Percentiles rank a stretch among this genome's conserved stretches.
Evolutionary conservation across 2,888 invertebrate genomes (phyloP).

Genomic region (Caenorhabditis sp.): DNA sequence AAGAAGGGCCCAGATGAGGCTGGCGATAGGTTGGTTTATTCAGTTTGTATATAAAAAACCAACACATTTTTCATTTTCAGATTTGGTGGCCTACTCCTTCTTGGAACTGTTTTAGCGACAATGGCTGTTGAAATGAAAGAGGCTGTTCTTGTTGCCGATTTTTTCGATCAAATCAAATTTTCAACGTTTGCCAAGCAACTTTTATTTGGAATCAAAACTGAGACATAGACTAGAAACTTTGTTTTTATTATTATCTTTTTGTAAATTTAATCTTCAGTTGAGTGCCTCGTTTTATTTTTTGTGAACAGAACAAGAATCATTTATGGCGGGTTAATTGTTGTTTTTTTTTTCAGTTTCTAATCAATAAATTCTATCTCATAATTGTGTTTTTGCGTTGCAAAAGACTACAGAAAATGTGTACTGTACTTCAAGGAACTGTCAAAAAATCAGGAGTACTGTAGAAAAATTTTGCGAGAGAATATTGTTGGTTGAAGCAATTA

Average conservation of each 20-base stretch:
- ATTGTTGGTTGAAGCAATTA: no score
- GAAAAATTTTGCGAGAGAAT: no score
- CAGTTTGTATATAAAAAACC: neutral
- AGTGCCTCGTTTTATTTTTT: neutral
- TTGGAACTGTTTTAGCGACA: constrained; percentile 67
- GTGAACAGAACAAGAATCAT: neutral
- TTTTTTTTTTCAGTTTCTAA: neutral
- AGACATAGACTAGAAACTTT: neutral
- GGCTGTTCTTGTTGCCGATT: constrained; percentile 68
- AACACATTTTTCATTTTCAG: constrained; percentile 24
- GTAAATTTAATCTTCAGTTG: neutral
- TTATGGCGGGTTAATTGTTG: neutral
- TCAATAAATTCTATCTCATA: neutral
- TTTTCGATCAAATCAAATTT: constrained; percentile 67
- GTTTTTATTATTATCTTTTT: neutral
- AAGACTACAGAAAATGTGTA: no score
- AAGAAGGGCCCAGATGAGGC: constrained; percentile 63
- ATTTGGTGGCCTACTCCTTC: constrained; percentile 65
- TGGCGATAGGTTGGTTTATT: constrained; percentile 53
- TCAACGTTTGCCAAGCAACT: constrained; percentile 67
- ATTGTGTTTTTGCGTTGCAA: no score
- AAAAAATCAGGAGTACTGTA: no score
- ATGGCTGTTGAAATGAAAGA: constrained; percentile 70
- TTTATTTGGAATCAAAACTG: constrained; percentile 58
- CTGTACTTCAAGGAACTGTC: no score